Evolutionary conservation across 2,113 vertebrate species (phyloP), one percentile per base, ranked within the genome.

Genomic region (Burhinus bistriatus): DNA sequence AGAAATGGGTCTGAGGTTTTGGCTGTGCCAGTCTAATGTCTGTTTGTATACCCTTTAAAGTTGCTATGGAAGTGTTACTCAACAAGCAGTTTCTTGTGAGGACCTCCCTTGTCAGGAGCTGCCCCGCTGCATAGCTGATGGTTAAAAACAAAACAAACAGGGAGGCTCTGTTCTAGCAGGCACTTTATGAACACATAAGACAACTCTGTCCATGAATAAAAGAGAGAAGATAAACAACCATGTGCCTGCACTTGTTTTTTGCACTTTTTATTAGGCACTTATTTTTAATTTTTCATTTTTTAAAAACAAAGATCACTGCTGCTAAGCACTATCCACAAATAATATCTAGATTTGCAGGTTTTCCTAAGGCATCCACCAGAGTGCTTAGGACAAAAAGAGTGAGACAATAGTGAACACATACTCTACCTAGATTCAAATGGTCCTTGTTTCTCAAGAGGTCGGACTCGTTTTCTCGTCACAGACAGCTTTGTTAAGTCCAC

Each of bases 401-500:
- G 62, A 83, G 81, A 72, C 15, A 87, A 49, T 0, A 81, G 42
- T 11, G 47, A 91, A 47, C 8, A 34, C 4, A 44, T 32, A 66
- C 36, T 96, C 93, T 89, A 99, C 99, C 99, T 99, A 58, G 99
- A 99, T 80, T 99, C 99, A 15, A 99, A 99, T 0, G 98, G 98
- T 27, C 98, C 99, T 96, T 99, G 99, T 92, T 99, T 99, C 91
- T 99, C 99, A 30, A 98, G 83, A 9, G 99, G 99, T 11, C 99
- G 97, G 9, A 99, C 99, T 75, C 97, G 97, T 92, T 99, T 99
- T 89, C 97, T 98, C 1, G 98, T 99, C 69, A 99, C 98, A 0
- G 98, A 97, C 69, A 99, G 96, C 86, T 99, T 99, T 86, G 99
- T 98, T 97, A 99, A 97, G 58, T 99, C 99, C 73, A 99, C 98